Percentiles rank a stretch among this genome's conserved stretches.
Conservation (phyloP, 2,888 invertebrate genomes). For the Eudasyphora cyanicolor region DNA sequence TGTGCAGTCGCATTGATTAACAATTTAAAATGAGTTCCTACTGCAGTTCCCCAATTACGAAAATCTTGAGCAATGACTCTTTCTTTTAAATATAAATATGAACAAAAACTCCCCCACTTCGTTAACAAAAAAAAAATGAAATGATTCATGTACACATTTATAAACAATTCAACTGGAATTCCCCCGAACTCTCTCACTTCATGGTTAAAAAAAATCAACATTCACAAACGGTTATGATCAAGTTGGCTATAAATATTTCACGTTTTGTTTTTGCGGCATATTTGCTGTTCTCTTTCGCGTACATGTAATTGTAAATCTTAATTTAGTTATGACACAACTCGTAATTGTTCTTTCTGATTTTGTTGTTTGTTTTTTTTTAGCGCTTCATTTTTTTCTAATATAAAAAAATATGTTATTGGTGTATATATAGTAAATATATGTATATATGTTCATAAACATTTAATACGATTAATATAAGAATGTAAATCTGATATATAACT, state of each 20-base stretch:
- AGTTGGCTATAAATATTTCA: background rate
- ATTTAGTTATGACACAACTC: slow-evolving; percentile 28
- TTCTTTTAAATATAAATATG: no score
- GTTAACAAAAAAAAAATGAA: no score
- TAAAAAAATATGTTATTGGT: slow-evolving; percentile 4
- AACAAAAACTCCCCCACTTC: no score
- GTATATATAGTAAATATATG: slow-evolving; percentile 9
- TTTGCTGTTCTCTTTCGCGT: no score
- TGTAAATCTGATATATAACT: background rate
- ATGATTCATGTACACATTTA: no score
- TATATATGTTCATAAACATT: slow-evolving; percentile 15
- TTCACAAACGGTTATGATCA: background rate
- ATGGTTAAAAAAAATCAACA: background rate
- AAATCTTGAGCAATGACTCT: no score
- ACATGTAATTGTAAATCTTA: background rate
- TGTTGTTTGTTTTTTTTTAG: background rate
- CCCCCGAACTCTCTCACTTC: background rate
- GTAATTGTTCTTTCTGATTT: background rate
- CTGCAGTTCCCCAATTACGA: no score
- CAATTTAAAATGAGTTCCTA: no score
- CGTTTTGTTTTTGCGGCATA: background rate
- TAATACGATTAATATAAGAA: background rate
- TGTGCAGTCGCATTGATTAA: no score
- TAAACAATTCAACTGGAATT: no score
- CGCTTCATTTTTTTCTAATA: background rate